Conservation (phyloP, 2,888 invertebrate genomes). For the Corythucha ciliata region DNA sequence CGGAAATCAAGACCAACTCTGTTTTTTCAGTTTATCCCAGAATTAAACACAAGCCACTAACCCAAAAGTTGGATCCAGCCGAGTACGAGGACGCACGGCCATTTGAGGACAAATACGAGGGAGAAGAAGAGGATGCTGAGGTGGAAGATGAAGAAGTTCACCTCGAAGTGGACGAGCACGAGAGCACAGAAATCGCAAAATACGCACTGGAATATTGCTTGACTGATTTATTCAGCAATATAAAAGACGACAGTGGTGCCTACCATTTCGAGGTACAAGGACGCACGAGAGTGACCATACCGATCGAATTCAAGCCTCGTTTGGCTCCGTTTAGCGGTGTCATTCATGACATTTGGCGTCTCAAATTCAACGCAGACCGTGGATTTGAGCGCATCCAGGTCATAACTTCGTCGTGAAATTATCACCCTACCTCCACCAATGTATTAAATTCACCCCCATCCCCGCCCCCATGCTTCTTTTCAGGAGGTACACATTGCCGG, state of each 20-base stretch:
- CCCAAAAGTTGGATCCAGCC: too few species aligned
- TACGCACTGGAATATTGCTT: too few species aligned
- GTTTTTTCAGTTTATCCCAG: slow-evolving; percentile 15
- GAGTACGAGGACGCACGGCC: too few species aligned
- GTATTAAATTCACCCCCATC: not conserved
- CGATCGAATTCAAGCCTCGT: slow-evolving; percentile 21
- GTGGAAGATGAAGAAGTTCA: too few species aligned
- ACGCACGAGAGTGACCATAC: slow-evolving; percentile 7
- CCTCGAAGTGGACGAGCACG: too few species aligned
- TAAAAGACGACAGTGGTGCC: too few species aligned
- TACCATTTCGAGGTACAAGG: slow-evolving; percentile 18
- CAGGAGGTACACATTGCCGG: slow-evolving; percentile 25
- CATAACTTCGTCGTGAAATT: slow-evolving; percentile 7
- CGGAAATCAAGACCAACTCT: slow-evolving; percentile 10
- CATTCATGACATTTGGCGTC: slow-evolving; percentile 16
- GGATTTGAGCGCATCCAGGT: slow-evolving; percentile 14
- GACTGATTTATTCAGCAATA: too few species aligned
- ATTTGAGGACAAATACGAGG: too few species aligned
- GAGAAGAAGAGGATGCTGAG: too few species aligned
- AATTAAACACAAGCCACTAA: too few species aligned
- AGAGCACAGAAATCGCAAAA: too few species aligned
- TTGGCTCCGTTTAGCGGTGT: slow-evolving; percentile 12
- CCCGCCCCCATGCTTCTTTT: too few species aligned
- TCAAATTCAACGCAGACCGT: slow-evolving; percentile 10
- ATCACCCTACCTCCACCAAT: not conserved